Conservation (phyloP, 2,888 invertebrate species). For the Beris morrisii region DNA sequence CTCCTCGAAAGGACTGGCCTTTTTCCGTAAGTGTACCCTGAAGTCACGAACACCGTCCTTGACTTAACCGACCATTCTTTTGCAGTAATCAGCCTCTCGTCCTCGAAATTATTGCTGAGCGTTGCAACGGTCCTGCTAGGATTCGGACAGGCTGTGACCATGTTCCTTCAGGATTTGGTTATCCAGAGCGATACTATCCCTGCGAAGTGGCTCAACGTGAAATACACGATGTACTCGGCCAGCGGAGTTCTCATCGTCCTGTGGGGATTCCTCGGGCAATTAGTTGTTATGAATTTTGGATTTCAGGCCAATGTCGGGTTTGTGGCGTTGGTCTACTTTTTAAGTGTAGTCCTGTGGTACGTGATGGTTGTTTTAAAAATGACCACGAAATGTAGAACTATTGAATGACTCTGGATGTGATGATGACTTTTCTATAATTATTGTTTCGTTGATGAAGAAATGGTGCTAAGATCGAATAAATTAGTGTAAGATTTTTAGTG, state of each 20-base stretch:
- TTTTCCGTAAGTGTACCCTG: conserved; percentile 48
- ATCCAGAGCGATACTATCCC: conserved; percentile 53
- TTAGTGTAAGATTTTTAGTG: conserved; percentile 16
- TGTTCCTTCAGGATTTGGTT: conserved; percentile 53
- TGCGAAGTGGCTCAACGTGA: conserved; percentile 53
- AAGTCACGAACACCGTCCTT: not conserved
- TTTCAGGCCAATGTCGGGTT: conserved; percentile 53
- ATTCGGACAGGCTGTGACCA: conserved; percentile 54
- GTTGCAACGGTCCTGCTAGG: conserved; percentile 53
- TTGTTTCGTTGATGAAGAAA: not conserved
- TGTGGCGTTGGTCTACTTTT: conserved; percentile 48
- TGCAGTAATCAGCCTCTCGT: conserved; percentile 54
- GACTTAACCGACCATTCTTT: not conserved
- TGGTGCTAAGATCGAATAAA: conserved; percentile 30
- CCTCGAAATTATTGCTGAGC: conserved; percentile 53
- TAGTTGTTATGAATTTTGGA: conserved; percentile 50
- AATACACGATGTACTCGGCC: conserved; percentile 52
- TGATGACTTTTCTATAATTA: not conserved
- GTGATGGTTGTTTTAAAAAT: conserved; percentile 20
- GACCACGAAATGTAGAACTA: conserved; percentile 8
- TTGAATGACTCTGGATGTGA: not conserved
- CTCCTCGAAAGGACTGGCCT: conserved; percentile 50
- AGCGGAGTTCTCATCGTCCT: conserved; percentile 52
- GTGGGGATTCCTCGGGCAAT: conserved; percentile 52
- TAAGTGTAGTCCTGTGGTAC: conserved; percentile 50